Conservation (phyloP, 2,888 invertebrate species). For the Nymphalis polychloros region DNA sequence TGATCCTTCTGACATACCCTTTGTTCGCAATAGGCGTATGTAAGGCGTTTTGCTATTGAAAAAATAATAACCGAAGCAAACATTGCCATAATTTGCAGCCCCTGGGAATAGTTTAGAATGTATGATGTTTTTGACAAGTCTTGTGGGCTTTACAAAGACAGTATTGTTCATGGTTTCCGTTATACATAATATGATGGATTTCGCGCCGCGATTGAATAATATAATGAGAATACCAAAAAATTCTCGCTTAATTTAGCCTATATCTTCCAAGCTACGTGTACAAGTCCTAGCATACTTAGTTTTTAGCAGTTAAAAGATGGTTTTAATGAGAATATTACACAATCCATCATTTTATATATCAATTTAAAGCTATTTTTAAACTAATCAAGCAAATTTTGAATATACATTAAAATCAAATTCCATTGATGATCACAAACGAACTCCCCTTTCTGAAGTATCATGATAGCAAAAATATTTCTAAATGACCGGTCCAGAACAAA, state of each 20-base stretch:
- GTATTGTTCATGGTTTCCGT: constrained; percentile 65
- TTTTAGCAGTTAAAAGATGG: neutral
- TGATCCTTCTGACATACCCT: constrained; percentile 64
- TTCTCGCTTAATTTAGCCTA: constrained; percentile 22
- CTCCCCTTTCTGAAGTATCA: constrained; percentile 50
- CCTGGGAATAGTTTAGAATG: constrained; percentile 62
- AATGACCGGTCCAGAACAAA: constrained; percentile 76
- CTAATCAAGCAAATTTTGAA: constrained; percentile 11
- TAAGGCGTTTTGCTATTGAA: constrained; percentile 58
- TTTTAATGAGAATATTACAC: neutral
- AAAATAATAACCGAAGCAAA: constrained; percentile 71
- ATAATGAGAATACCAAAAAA: constrained; percentile 23
- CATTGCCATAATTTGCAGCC: constrained; percentile 70
- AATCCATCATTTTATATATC: neutral
- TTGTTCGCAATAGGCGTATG: constrained; percentile 69
- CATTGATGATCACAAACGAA: constrained; percentile 24
- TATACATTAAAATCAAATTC: constrained; percentile 14
- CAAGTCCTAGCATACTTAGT: neutral
- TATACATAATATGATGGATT: constrained; percentile 48
- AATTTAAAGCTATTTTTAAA: neutral
- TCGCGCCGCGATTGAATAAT: constrained; percentile 41
- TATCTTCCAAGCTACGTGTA: constrained; percentile 30
- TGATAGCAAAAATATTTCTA: constrained; percentile 73
- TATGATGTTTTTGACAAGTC: constrained; percentile 75
- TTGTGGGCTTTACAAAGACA: constrained; percentile 56